Evolutionary conservation across 2,888 invertebrate species (phyloP).

Genomic region (Stenotaenia linearis): DNA sequence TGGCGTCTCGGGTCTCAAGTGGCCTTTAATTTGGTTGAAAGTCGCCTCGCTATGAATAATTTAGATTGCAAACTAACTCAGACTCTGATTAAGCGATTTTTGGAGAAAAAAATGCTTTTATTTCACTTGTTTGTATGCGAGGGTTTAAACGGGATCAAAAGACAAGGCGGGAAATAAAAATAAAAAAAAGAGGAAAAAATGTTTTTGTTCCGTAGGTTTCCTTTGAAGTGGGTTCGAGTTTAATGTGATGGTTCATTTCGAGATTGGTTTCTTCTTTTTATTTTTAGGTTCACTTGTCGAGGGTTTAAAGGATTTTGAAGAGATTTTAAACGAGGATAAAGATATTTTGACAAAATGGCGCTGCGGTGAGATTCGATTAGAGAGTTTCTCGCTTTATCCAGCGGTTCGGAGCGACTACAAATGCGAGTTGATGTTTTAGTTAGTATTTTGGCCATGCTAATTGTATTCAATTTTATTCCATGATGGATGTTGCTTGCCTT

Average conservation of each 20-base stretch:
- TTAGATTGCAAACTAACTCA: not conserved
- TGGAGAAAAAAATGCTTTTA: not conserved
- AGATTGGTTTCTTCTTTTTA: not conserved
- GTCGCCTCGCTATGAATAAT: not conserved
- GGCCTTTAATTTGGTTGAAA: conserved; percentile 6
- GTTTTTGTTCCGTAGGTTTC: not conserved
- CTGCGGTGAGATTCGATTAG: not conserved
- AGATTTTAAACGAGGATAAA: not conserved
- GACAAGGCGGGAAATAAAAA: too few relatives aligned
- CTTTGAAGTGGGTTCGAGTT: conserved; percentile 13
- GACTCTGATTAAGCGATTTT: not conserved
- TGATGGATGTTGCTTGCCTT: not conserved
- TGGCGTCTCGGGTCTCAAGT: conserved; percentile 3
- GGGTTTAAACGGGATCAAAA: not conserved
- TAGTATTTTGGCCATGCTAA: not conserved
- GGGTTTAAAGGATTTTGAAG: not conserved
- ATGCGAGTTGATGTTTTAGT: not conserved
- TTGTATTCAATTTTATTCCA: not conserved
- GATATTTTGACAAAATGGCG: not conserved
- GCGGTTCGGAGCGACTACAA: not conserved
- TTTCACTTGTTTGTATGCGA: not conserved
- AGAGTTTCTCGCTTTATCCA: not conserved
- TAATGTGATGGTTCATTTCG: not conserved
- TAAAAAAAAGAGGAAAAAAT: not conserved
- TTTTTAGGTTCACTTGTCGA: not conserved